phyloP scores from a whole-genome alignment of 2,797 vertebrate species.

The Stomatorhinus walkeri region DNA sequence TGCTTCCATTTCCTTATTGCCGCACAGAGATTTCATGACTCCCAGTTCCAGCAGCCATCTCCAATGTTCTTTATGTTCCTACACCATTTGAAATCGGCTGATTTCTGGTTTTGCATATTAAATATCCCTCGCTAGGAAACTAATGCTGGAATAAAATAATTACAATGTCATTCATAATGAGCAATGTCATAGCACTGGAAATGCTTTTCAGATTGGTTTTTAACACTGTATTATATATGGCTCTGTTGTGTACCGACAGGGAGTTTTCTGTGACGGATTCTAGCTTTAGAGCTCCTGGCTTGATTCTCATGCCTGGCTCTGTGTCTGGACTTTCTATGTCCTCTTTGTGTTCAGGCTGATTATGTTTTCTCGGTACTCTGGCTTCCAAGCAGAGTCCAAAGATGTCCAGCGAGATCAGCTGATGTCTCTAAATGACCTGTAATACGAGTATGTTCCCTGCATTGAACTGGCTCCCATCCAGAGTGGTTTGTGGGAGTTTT shows the following conservation, averaged over 20 bases:
- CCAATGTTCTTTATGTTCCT: neutral
- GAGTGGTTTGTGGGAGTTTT: neutral
- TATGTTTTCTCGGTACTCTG: neutral
- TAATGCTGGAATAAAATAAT: neutral
- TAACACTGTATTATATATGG: neutral
- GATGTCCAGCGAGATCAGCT: neutral
- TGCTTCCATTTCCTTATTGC: neutral
- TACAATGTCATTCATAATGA: neutral
- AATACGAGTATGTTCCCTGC: neutral
- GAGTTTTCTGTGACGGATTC: neutral
- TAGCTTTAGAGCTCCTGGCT: neutral
- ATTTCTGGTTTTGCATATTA: neutral
- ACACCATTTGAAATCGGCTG: neutral
- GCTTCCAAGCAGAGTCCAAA: neutral
- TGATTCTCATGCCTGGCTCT: neutral
- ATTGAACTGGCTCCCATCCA: neutral
- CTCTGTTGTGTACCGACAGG: neutral
- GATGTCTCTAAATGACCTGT: neutral
- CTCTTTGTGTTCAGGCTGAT: neutral
- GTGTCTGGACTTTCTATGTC: neutral
- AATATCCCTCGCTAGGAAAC: neutral
- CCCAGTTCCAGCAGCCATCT: neutral
- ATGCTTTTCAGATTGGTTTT: neutral
- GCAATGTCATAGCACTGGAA: neutral
- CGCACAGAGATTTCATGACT: neutral